A percentile compares a stretch with the other conserved stretches of the same genome.
These are phyloP conservation scores for Heteromyza rotundicornis DNA, from an alignment of 2,888 invertebrate species.

Conservation along the genomic window DNA sequence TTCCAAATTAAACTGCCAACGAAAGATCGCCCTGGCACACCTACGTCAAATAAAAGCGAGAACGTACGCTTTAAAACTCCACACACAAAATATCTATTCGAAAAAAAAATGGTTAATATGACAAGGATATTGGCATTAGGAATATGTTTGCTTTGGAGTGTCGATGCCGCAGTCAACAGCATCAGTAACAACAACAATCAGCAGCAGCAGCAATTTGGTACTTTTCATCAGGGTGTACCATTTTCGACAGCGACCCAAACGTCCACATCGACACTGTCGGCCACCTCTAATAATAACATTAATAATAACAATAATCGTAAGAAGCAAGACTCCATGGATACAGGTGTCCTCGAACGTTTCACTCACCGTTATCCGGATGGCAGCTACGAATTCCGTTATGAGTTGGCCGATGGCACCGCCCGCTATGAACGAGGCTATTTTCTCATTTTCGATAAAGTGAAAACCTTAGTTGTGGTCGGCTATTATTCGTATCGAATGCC, in stretches of 20 bases:
- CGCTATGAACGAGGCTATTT: constrained; percentile 59
- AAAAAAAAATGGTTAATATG: too few species aligned
- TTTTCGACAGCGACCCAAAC: not conserved
- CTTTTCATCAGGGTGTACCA: constrained; percentile 4
- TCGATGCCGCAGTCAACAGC: not conserved
- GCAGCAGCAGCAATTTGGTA: constrained; percentile 5
- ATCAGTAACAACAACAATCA: not conserved
- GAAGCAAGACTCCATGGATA: too few species aligned
- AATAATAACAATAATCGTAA: not conserved
- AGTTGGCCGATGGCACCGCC: constrained; percentile 52
- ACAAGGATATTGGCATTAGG: too few species aligned
- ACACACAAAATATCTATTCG: too few species aligned
- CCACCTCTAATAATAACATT: not conserved
- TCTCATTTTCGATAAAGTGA: constrained; percentile 41
- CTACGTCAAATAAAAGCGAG: too few species aligned
- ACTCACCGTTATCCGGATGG: constrained; percentile 56
- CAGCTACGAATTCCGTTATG: constrained; percentile 57
- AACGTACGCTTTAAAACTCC: too few species aligned
- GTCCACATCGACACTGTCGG: not conserved
- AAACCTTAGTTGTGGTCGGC: constrained; percentile 54
- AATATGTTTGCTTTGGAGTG: not conserved
- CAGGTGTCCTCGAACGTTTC: constrained; percentile 45
- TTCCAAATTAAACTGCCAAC: constrained; percentile 49
- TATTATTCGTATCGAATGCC: constrained; percentile 56
- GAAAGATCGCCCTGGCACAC: constrained; percentile 41